Evolutionary conservation across 1,140 invertebrate genomes (phyloP), one percentile per base, ranked within the genome.

Genomic region (Lucilia cuprina): DNA sequence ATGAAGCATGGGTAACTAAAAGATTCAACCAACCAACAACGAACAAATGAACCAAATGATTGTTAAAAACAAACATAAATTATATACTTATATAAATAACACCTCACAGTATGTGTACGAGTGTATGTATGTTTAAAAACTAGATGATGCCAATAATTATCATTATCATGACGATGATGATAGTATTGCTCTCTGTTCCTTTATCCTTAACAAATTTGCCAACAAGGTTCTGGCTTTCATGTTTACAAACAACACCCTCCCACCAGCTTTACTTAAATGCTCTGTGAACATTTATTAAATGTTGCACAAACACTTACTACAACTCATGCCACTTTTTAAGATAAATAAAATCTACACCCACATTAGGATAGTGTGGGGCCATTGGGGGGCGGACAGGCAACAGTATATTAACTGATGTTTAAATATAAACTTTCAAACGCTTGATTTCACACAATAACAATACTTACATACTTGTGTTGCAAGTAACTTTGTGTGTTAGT

Each of bases 401-500:
- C 41, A 41, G 41, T 10, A n/a, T 60, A 60, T 70, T 70, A 78
- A n/a, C 75, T 41, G 41, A 35, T 78, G 12, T n/a, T 55, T 10
- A 19, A n/a, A 70, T 70, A n/a, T 70, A n/a, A 70, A 70, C 65
- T 70, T 21, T 70, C 7, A 60, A 70, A 21, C 21, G 65, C 65
- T 70, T 70, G n/a, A 70, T 70, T 70, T 70, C 65, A 70, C 9
- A 70, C 19, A 70, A 70, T 70, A 60, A 70, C 65, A 70, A 25
- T 9, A 21, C 14, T 41, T 7, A 21, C 14, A 3, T 7, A 8
- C 25, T 30, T 30, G 25, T 41, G 41, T 41, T 41, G 41, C 41
- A 41, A 41, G 41, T 41, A 41, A 3, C 7, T 41, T 41, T 41
- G 41, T 41, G 5, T 41, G 41, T 41, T 3, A n/a, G 55, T 60